Conservation (phyloP, 2,888 invertebrate genomes). For the Isoperla grammatica region DNA sequence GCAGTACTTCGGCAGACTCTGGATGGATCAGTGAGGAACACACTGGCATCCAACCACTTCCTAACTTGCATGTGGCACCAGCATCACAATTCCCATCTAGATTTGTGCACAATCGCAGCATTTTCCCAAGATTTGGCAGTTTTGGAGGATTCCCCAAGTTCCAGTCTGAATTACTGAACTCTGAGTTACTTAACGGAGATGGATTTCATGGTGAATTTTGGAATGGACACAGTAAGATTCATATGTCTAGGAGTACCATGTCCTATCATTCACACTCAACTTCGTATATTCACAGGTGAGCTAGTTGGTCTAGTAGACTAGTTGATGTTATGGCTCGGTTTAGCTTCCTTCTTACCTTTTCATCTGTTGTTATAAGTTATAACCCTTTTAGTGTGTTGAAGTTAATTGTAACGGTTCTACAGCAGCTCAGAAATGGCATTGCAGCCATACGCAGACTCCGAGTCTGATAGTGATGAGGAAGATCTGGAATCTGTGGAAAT, state of each 20-base stretch:
- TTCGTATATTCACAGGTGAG: too few relatives aligned
- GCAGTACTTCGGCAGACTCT: slow-evolving; percentile 13
- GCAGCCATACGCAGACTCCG: slow-evolving; percentile 41
- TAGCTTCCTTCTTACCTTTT: too few relatives aligned
- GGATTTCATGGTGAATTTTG: slow-evolving; percentile 34
- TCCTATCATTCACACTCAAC: too few relatives aligned
- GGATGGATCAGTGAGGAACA: slow-evolving; percentile 8
- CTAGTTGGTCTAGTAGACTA: too few relatives aligned
- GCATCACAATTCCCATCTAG: slow-evolving; percentile 34
- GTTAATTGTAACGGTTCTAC: not conserved
- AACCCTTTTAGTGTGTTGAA: too few relatives aligned
- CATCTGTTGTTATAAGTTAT: too few relatives aligned
- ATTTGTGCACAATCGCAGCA: slow-evolving; percentile 33
- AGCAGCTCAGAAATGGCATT: not conserved
- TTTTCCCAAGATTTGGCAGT: slow-evolving; percentile 41
- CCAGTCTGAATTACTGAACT: slow-evolving; percentile 41
- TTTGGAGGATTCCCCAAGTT: slow-evolving; percentile 42
- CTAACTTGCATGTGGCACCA: slow-evolving; percentile 7
- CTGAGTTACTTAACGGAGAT: slow-evolving; percentile 32
- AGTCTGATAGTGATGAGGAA: slow-evolving; percentile 49
- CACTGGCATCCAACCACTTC: not conserved
- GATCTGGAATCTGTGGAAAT: slow-evolving; percentile 31
- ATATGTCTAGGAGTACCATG: slow-evolving; percentile 37
- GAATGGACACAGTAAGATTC: slow-evolving; percentile 36
- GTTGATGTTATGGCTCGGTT: too few relatives aligned